phyloP scores from a whole-genome alignment of 2,888 invertebrate species.

The Lepidocyrtinus sp. region DNA sequence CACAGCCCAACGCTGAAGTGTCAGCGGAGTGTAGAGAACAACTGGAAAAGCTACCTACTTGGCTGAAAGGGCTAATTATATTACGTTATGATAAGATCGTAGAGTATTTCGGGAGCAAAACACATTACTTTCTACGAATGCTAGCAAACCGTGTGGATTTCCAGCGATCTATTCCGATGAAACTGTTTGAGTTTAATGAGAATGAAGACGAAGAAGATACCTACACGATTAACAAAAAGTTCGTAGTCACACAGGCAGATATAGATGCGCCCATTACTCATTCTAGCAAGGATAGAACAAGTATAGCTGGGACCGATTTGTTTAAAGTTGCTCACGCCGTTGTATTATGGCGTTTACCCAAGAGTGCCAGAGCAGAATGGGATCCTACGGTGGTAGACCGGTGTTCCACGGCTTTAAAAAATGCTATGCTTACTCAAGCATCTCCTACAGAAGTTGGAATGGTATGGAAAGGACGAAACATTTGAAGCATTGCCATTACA shows the following conservation, averaged over 20 bases:
- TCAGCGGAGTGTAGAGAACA: slow-evolving; percentile 39
- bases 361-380: slow-evolving; percentile 48
- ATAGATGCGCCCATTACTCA: slow-evolving; percentile 4
- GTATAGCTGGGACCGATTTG: slow-evolving; percentile 15
- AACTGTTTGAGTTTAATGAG: slow-evolving; percentile 23
- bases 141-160: slow-evolving; percentile 56
- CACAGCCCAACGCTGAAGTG: slow-evolving; percentile 4
- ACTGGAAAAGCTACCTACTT: slow-evolving; percentile 61
- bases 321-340: slow-evolving; percentile 42
- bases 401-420: slow-evolving; percentile 26
- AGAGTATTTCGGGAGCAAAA: slow-evolving; percentile 44
- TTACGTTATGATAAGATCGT: slow-evolving; percentile 52
- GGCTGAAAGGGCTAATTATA: slow-evolving; percentile 59
- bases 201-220: slow-evolving; percentile 40
- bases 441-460: slow-evolving; percentile 47
- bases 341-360: slow-evolving; percentile 52
- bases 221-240: slow-evolving; percentile 31
- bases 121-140: slow-evolving; percentile 49
- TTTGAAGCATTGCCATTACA: not conserved
- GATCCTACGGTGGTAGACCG: slow-evolving; percentile 33
- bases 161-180: slow-evolving; percentile 35
- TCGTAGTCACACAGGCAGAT: slow-evolving; percentile 20
- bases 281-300: not conserved
- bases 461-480: slow-evolving; percentile 7
- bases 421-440: slow-evolving; percentile 50